Evolutionary conservation across 2,888 invertebrate genomes (phyloP).

Genomic region (Microchrysa polita): DNA sequence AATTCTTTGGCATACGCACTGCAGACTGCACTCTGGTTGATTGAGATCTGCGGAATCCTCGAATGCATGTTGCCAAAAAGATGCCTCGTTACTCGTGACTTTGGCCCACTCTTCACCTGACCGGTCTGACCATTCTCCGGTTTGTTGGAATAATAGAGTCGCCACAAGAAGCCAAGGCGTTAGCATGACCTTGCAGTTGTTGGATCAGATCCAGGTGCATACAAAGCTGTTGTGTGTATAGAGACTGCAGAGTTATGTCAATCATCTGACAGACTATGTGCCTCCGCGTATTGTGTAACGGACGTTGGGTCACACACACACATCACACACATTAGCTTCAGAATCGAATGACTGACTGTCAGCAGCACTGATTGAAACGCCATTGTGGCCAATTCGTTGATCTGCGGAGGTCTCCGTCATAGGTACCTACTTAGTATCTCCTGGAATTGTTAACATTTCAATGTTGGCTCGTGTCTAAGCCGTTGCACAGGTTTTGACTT

Average conservation of each 20-base stretch:
- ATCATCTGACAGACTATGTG: background rate
- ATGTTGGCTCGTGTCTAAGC: too few relatives aligned
- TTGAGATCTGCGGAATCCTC: background rate
- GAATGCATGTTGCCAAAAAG: background rate
- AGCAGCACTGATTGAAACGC: too few relatives aligned
- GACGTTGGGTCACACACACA: too few relatives aligned
- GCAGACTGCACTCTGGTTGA: background rate
- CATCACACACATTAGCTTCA: too few relatives aligned
- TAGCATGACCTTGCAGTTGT: background rate
- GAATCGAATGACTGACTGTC: too few relatives aligned
- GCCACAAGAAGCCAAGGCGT: background rate
- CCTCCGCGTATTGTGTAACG: conserved; percentile 9
- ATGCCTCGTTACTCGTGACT: conserved; percentile 18
- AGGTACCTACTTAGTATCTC: too few relatives aligned
- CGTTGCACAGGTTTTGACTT: too few relatives aligned
- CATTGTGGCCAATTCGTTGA: too few relatives aligned
- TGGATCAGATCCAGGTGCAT: conserved; percentile 13
- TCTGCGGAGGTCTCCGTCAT: too few relatives aligned
- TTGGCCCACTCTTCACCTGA: conserved; percentile 24
- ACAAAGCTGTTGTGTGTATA: background rate
- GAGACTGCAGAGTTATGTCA: background rate
- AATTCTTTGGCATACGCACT: background rate
- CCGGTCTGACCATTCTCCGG: background rate
- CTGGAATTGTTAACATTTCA: too few relatives aligned
- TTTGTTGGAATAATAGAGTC: background rate